Conservation (phyloP, 2,797 vertebrate species). For the Sebastes reedi region DNA sequence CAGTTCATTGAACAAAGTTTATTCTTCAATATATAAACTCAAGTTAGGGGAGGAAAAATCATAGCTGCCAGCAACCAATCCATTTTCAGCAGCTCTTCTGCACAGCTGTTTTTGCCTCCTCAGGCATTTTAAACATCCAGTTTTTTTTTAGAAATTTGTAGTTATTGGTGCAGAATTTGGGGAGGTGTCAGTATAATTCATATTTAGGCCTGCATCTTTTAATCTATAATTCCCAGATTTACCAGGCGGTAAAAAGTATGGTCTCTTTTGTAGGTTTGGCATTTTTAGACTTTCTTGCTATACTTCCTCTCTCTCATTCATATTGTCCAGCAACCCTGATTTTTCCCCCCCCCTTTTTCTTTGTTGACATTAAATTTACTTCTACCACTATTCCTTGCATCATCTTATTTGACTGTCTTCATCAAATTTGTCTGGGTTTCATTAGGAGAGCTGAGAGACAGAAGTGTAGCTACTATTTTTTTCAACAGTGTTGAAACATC, state of each 20-base stretch:
- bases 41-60: neutral
- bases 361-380: neutral
- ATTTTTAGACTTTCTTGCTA: neutral
- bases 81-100: neutral
- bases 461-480: neutral
- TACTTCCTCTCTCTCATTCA: neutral
- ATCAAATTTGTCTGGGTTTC: neutral
- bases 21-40: neutral
- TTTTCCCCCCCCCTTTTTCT: neutral
- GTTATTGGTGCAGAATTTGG: neutral
- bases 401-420: neutral
- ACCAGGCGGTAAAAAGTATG: neutral
- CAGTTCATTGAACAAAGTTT: neutral
- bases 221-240: neutral
- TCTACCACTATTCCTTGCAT: neutral
- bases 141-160: too few relatives aligned
- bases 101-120: neutral
- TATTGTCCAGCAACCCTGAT: neutral
- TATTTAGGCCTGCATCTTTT: neutral
- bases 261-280: neutral
- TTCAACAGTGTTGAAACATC: neutral
- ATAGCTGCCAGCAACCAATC: neutral
- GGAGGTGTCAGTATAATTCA: neutral
- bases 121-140: neutral
- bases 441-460: neutral